phyloP scores from a whole-genome alignment of 2,888 invertebrate genomes.

The Orthosia cruda region DNA sequence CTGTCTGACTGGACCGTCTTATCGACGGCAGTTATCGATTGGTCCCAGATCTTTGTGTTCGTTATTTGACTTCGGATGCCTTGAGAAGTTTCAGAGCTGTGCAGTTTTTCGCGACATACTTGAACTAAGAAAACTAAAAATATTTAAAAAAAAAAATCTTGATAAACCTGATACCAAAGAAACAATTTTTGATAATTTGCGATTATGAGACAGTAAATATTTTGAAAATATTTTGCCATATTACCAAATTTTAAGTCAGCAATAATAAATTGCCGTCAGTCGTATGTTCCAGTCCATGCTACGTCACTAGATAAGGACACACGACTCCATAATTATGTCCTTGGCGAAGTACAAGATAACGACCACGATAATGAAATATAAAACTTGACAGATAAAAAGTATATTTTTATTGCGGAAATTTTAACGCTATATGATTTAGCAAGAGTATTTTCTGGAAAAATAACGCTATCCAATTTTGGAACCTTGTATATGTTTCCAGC shows the following conservation, averaged over 20 bases:
- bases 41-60: slow-evolving; percentile 26
- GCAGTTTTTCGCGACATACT: neutral
- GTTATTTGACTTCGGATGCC: slow-evolving; percentile 16
- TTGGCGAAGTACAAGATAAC: slow-evolving; percentile 78
- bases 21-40: slow-evolving; percentile 55
- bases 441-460: slow-evolving; percentile 5
- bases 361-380: slow-evolving; percentile 66
- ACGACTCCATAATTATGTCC: slow-evolving; percentile 77
- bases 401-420: slow-evolving; percentile 62
- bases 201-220: slow-evolving; percentile 42
- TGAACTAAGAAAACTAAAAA: too few relatives aligned
- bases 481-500: neutral
- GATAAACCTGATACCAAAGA: neutral
- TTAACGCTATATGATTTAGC: slow-evolving; percentile 21
- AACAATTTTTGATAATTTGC: slow-evolving; percentile 13
- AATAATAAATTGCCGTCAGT: slow-evolving; percentile 49
- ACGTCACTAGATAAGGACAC: slow-evolving; percentile 70
- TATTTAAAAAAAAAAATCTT: too few relatives aligned
- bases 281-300: slow-evolving; percentile 46
- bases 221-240: slow-evolving; percentile 52
- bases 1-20: slow-evolving; percentile 65
- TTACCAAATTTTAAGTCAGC: slow-evolving; percentile 45
- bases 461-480: neutral
- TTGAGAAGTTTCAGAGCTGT: neutral
- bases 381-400: slow-evolving; percentile 67